Conservation (phyloP, 1,140 invertebrate genomes). For the Ladona fulva region DNA sequence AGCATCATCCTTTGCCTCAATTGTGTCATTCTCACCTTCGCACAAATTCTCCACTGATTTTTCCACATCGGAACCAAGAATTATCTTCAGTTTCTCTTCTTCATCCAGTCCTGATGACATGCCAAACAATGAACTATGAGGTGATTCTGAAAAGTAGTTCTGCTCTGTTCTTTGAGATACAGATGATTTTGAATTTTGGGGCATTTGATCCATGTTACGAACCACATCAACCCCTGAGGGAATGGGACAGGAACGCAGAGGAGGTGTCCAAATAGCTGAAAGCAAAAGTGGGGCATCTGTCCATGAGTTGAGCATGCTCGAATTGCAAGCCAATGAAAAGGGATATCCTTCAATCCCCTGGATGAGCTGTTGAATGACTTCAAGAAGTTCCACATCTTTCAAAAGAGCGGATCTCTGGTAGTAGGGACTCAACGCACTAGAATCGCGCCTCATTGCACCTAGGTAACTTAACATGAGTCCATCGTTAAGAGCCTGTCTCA, state of each 20-base stretch:
- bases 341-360: slow-evolving; percentile 65
- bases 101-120: slow-evolving; percentile 38
- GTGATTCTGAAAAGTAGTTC: neutral
- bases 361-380: slow-evolving; percentile 63
- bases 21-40: slow-evolving; percentile 18
- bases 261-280: slow-evolving; percentile 73
- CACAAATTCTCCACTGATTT: slow-evolving; percentile 9
- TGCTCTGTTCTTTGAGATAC: neutral
- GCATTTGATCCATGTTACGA: slow-evolving; percentile 42
- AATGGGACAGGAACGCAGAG: slow-evolving; percentile 58
- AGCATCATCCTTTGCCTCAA: neutral
- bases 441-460: slow-evolving; percentile 60
- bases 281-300: slow-evolving; percentile 70
- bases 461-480: slow-evolving; percentile 78
- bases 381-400: slow-evolving; percentile 65
- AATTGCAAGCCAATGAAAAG: slow-evolving; percentile 79
- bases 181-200: neutral
- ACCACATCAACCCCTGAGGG: slow-evolving; percentile 59
- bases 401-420: slow-evolving; percentile 71
- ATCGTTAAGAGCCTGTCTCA: slow-evolving; percentile 80
- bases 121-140: slow-evolving; percentile 29
- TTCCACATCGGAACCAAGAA: slow-evolving; percentile 22
- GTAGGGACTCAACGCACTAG: slow-evolving; percentile 61
- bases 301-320: slow-evolving; percentile 83
- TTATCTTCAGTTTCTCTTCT: slow-evolving; percentile 29